phyloP scores from a whole-genome alignment of 2,888 invertebrate genomes.

The Liodrosophila aerea region DNA sequence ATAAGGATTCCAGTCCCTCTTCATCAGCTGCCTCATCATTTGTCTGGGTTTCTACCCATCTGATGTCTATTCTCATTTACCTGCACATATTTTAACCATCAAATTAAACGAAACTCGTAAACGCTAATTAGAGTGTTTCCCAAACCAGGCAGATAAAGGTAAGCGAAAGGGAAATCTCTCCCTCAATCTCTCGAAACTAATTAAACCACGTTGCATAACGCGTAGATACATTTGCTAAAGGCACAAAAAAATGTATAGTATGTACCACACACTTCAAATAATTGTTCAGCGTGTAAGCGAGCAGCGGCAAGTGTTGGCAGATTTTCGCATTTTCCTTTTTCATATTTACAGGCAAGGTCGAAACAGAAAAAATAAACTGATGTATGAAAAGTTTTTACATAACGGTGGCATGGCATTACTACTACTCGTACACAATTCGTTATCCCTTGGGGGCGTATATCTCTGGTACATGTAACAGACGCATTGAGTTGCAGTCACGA shows the following conservation, averaged over 20 bases:
- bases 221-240: slow-evolving; percentile 16
- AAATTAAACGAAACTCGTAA: no score
- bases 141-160: no score
- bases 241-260: slow-evolving; percentile 20
- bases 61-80: no score
- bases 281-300: slow-evolving; percentile 39
- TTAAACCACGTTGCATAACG: slow-evolving; percentile 15
- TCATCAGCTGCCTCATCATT: no score
- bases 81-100: no score
- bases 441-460: slow-evolving; percentile 16
- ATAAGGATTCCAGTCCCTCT: no score
- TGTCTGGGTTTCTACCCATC: no score
- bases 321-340: no score
- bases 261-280: slow-evolving; percentile 46
- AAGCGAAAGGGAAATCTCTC: no score
- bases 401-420: slow-evolving; percentile 22
- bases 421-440: slow-evolving; percentile 36
- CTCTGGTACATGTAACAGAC: slow-evolving; percentile 14
- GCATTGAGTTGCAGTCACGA: slow-evolving; percentile 16
- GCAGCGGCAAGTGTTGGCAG: slow-evolving; percentile 4
- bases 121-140: no score
- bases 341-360: slow-evolving; percentile 4
- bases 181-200: slow-evolving; percentile 9
- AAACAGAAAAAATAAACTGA: slow-evolving; percentile 16
- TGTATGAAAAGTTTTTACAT: slow-evolving; percentile 37